These are phyloP conservation scores for Cheilosia scutellata DNA, from an alignment of 2,888 invertebrate genomes.

Conservation along the genomic window DNA sequence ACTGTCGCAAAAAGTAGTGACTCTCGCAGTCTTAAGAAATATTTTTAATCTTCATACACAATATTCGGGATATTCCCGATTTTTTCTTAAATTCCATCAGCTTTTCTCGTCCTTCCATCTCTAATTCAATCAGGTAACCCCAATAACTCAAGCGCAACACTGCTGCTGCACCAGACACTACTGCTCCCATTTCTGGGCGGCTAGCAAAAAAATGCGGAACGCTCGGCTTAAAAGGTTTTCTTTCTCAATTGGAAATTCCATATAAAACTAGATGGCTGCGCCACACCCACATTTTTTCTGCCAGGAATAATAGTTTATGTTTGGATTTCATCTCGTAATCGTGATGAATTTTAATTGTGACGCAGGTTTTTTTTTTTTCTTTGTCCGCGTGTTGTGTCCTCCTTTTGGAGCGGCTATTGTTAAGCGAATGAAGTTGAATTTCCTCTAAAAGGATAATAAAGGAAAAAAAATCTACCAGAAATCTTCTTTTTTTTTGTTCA, in stretches of 20 bases:
- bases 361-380: slow-evolving; percentile 62
- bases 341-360: slow-evolving; percentile 76
- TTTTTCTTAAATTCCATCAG: no score
- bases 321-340: slow-evolving; percentile 73
- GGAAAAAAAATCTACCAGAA: slow-evolving; percentile 32
- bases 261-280: slow-evolving; percentile 24
- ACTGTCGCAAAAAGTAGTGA: no score
- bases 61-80: no score
- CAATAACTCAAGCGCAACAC: background rate
- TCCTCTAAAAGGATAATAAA: slow-evolving; percentile 68
- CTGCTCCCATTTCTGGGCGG: slow-evolving; percentile 17
- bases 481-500: slow-evolving; percentile 36
- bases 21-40: no score
- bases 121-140: background rate
- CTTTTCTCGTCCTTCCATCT: no score
- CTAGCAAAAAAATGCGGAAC: slow-evolving; percentile 35
- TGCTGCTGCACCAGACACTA: slow-evolving; percentile 31
- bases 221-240: slow-evolving; percentile 19
- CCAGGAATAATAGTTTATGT: slow-evolving; percentile 64
- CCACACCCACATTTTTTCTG: slow-evolving; percentile 50
- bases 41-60: no score
- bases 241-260: slow-evolving; percentile 37
- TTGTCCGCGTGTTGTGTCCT: slow-evolving; percentile 41
- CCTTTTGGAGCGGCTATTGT: slow-evolving; percentile 58
- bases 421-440: slow-evolving; percentile 73